Evolutionary conservation across 2,888 invertebrate genomes (phyloP).

Genomic region (Tenthredo amoena): DNA sequence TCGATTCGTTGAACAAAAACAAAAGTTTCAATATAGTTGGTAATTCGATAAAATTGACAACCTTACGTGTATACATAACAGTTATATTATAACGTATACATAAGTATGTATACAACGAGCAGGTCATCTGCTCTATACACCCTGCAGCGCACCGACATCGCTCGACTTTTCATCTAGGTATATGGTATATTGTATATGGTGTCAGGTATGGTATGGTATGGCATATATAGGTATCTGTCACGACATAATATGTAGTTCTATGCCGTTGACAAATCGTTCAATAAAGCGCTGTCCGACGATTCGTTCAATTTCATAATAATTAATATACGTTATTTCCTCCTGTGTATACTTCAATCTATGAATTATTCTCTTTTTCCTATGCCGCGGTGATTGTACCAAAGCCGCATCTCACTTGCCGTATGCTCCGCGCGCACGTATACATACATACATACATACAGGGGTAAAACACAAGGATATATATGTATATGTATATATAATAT

Average conservation of each 20-base stretch:
- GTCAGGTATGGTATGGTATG: not conserved
- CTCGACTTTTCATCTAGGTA: not conserved
- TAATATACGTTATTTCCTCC: slow-evolving; percentile 65
- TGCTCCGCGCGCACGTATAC: not conserved
- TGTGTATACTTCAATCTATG: not conserved
- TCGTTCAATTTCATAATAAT: slow-evolving; percentile 44
- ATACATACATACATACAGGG: not conserved
- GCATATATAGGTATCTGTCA: not conserved
- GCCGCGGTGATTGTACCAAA: not conserved
- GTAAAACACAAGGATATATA: too few relatives aligned
- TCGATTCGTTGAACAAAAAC: not conserved
- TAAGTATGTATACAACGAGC: not conserved
- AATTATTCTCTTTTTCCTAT: not conserved
- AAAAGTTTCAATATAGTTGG: slow-evolving; percentile 59
- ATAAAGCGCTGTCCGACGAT: not conserved
- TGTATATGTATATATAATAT: too few relatives aligned
- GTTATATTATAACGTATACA: not conserved
- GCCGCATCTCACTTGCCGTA: not conserved
- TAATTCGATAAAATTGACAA: slow-evolving; percentile 67
- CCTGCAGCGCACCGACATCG: not conserved
- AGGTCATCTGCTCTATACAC: not conserved
- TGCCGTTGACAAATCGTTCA: not conserved
- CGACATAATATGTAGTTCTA: not conserved
- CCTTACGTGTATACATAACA: slow-evolving; percentile 34
- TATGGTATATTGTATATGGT: not conserved